Percentiles rank a stretch among this genome's conserved stretches.
These are phyloP conservation scores for Ooceraea biroi DNA, from an alignment of 1,140 invertebrate genomes.

Conservation along the genomic window DNA sequence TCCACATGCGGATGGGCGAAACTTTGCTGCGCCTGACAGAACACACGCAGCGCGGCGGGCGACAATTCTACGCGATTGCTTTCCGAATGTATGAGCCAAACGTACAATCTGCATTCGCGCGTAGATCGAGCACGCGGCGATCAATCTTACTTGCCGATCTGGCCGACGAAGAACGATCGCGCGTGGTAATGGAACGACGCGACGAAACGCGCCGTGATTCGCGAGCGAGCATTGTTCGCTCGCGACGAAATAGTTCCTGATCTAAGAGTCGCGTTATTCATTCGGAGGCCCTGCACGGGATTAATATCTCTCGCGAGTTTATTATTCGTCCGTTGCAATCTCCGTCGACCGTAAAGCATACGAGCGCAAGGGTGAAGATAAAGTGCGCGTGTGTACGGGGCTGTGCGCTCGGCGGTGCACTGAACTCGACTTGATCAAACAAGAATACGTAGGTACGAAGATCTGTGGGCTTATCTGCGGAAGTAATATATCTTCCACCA, in stretches of 20 bases:
- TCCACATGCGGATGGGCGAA: constrained; percentile 50
- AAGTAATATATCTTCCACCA: constrained; percentile 69
- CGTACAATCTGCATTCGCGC: not conserved
- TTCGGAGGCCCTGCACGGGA: not conserved
- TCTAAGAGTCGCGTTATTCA: not conserved
- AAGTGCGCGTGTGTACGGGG: not conserved
- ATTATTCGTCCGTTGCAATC: constrained; percentile 4
- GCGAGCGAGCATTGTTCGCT: not conserved
- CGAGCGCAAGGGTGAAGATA: not conserved
- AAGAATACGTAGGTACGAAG: constrained; percentile 56
- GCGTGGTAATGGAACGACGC: not conserved
- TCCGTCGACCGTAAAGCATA: not conserved
- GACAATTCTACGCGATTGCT: constrained; percentile 56
- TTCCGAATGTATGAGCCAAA: constrained; percentile 3
- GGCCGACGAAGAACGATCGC: not conserved
- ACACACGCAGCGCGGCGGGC: constrained; percentile 17
- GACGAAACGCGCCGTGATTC: not conserved
- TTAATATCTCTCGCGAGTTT: not conserved
- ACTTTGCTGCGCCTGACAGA: constrained; percentile 47
- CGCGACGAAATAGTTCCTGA: not conserved
- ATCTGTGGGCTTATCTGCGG: constrained; percentile 54
- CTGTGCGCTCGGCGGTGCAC: constrained; percentile 9
- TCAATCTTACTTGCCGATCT: constrained; percentile 5
- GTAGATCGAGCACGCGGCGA: not conserved
- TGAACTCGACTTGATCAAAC: constrained; percentile 67